phyloP scores from a whole-genome alignment of 2,888 invertebrate species.

The Diplazon laetatorius region DNA sequence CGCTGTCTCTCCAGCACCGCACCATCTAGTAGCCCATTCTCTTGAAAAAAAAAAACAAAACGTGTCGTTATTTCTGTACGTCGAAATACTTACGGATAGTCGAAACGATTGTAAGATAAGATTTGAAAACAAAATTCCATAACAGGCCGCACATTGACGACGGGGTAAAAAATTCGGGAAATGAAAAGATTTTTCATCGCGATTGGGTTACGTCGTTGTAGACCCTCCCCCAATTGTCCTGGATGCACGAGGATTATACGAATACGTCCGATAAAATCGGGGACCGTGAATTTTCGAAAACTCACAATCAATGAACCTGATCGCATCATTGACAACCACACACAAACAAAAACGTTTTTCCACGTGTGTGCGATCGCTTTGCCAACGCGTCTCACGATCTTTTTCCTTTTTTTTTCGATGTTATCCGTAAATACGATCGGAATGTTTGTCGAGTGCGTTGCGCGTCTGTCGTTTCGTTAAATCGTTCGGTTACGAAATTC shows the following conservation, averaged over 20 bases:
- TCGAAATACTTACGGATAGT: no score
- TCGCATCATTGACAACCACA: conserved; percentile 1
- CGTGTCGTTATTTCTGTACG: no score
- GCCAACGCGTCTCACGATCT: not conserved
- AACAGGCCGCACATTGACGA: no score
- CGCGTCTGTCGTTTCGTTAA: no score
- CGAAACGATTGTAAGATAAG: no score
- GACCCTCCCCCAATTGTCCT: conserved; percentile 1
- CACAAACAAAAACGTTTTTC: no score
- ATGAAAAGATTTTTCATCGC: conserved; percentile 30
- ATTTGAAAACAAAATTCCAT: no score
- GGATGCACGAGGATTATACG: conserved; percentile 13
- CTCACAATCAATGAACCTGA: conserved; percentile 12
- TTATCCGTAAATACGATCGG: conserved; percentile 4
- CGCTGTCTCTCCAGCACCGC: no score
- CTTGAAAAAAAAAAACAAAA: no score
- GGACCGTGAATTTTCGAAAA: conserved; percentile 22
- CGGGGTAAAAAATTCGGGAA: conserved; percentile 21
- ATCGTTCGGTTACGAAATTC: not conserved
- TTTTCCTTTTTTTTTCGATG: no score
- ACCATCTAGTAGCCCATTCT: no score
- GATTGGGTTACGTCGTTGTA: not conserved
- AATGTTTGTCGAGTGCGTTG: not conserved
- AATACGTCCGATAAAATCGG: conserved; percentile 23
- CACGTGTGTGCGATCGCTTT: not conserved